Evolutionary conservation across 2,113 vertebrate genomes (phyloP), one percentile per base, ranked within the genome.

Genomic region (Onychostoma macrolepis): DNA sequence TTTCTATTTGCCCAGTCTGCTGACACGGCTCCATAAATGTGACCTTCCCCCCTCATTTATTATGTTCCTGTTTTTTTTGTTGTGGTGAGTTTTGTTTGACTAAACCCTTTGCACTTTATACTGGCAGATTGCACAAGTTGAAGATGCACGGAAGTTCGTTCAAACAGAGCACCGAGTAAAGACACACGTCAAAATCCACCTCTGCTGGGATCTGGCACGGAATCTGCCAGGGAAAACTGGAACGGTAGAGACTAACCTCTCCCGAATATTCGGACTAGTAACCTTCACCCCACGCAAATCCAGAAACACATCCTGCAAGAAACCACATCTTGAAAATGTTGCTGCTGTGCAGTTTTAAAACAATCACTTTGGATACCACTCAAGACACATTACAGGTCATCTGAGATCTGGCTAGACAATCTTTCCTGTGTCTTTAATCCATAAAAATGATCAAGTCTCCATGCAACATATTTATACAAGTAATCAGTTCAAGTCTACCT

Each of bases 101-200:
- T 83, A 61, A 76, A 45, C 75, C 58, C 80, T 81, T 50, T 71
- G n/a, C 26, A 76, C 10, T 30, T 86, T 19, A 82, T 63, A 56
- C n/a, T 85, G 12, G 87, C 89, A 96, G 95, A 91, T 90, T 86
- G 85, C 93, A 95, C 92, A 95, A 92, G 78, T 82, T 90, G 76
- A 96, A 94, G 84, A 94, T 48, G 48, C 21, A 94, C 9, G 94
- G 95, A 43, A 95, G 91, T 85, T 91, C 80, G 3, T 96, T 93
- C 58, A 89, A 83, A 26, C 71, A 91, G 87, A 90, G 85, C 5
- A 50, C 88, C 0, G 90, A 86, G 50, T 94, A 91, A 93, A 92
- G 85, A 83, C 84, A 83, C 84, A 67, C 86, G 86, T 63, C 24
- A 10, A 88, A 67, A 21, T 41, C 41, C 88, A 67, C 26, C 85